These are phyloP conservation scores for Epirrhoe alternata DNA, from an alignment of 2,888 invertebrate species.

Conservation along the genomic window DNA sequence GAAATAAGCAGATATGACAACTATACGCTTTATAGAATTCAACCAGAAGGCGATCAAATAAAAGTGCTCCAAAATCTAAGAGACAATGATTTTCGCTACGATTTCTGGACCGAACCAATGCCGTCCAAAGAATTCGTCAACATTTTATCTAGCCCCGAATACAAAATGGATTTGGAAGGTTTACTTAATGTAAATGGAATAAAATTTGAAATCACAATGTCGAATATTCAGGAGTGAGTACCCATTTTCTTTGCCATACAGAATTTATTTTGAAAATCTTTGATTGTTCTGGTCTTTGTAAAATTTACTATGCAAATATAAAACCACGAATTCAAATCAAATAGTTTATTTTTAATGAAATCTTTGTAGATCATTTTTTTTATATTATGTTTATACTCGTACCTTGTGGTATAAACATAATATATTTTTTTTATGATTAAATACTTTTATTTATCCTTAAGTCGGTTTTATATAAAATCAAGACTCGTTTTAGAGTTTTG, in stretches of 20 bases:
- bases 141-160: slow-evolving; percentile 66
- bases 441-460: too few relatives aligned
- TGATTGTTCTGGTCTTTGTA: neutral
- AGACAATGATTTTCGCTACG: slow-evolving; percentile 61
- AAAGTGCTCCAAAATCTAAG: slow-evolving; percentile 73
- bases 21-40: slow-evolving; percentile 78
- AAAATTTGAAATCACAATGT: slow-evolving; percentile 63
- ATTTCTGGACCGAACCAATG: slow-evolving; percentile 67
- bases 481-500: too few relatives aligned
- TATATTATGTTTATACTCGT: neutral
- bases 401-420: neutral
- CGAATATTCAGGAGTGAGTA: slow-evolving; percentile 78
- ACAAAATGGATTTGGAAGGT: slow-evolving; percentile 57
- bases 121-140: slow-evolving; percentile 57
- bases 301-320: too few relatives aligned
- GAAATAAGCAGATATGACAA: slow-evolving; percentile 61
- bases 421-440: too few relatives aligned
- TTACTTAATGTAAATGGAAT: slow-evolving; percentile 61
- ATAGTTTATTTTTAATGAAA: too few relatives aligned
- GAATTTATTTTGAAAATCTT: neutral
- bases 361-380: neutral
- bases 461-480: too few relatives aligned
- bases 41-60: slow-evolving; percentile 75
- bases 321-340: too few relatives aligned
- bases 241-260: neutral